A percentile compares a stretch with the other conserved stretches of the same genome.
Evolutionary conservation across 1,140 invertebrate genomes (phyloP).

Genomic region (Gryon sp.): DNA sequence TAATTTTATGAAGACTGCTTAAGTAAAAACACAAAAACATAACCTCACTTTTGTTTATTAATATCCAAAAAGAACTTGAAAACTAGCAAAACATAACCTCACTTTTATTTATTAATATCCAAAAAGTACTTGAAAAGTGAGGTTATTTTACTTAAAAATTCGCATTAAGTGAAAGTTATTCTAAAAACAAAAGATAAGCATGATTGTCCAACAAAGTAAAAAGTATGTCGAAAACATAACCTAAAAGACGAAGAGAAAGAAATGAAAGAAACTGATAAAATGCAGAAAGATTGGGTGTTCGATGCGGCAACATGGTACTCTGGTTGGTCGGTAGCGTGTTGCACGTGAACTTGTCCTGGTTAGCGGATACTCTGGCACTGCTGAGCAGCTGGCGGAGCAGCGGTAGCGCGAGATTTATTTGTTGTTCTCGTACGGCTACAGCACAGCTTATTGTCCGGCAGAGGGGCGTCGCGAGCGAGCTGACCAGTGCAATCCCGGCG

Average conservation of each 20-base stretch:
- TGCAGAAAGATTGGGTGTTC: slow-evolving; percentile 53
- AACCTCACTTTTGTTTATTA: too few species aligned
- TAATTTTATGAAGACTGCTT: too few species aligned
- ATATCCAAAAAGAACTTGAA: too few species aligned
- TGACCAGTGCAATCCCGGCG: slow-evolving; percentile 75
- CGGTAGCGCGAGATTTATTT: slow-evolving; percentile 69
- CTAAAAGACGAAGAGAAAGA: too few species aligned
- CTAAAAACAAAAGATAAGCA: slow-evolving; percentile 26
- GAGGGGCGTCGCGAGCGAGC: slow-evolving; percentile 76
- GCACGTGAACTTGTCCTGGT: slow-evolving; percentile 72
- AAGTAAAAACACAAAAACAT: too few species aligned
- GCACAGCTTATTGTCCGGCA: slow-evolving; percentile 78
- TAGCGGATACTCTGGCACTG: slow-evolving; percentile 70
- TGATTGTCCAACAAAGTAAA: slow-evolving; percentile 8
- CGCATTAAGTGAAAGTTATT: too few species aligned
- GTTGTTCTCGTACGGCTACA: slow-evolving; percentile 79
- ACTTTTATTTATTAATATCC: too few species aligned
- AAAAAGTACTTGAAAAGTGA: too few species aligned
- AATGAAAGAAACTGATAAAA: too few species aligned
- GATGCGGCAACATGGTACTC: slow-evolving; percentile 68
- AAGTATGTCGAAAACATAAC: too few species aligned
- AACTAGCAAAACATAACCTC: too few species aligned
- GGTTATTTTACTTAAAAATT: too few species aligned
- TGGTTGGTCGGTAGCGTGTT: slow-evolving; percentile 67
- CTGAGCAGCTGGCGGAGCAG: slow-evolving; percentile 73